phyloP scores from a whole-genome alignment of 1,140 invertebrate species.

The Nixonia krombeini region DNA sequence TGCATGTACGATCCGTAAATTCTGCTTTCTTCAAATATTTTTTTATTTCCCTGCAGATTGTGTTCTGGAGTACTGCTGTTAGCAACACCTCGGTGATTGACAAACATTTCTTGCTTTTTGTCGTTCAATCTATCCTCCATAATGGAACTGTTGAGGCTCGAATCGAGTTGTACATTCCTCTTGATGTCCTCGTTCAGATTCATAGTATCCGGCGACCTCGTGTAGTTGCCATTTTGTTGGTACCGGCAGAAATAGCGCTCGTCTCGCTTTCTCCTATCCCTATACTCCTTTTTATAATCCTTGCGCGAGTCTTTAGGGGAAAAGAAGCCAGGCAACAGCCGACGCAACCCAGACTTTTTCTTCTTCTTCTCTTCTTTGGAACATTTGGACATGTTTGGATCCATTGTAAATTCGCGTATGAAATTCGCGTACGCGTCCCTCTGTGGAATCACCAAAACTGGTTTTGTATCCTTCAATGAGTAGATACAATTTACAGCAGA shows the following conservation, averaged over 20 bases:
- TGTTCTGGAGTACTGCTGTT: slow-evolving; percentile 63
- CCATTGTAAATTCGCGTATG: slow-evolving; percentile 61
- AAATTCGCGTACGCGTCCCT: slow-evolving; percentile 64
- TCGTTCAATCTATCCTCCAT: slow-evolving; percentile 62
- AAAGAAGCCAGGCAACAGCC: slow-evolving; percentile 61
- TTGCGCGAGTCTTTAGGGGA: slow-evolving; percentile 65
- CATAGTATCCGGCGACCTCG: slow-evolving; percentile 64
- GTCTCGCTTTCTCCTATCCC: slow-evolving; percentile 58
- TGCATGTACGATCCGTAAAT: slow-evolving; percentile 17
- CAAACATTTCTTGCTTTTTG: slow-evolving; percentile 63
- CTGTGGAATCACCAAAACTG: slow-evolving; percentile 9
- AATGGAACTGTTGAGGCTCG: slow-evolving; percentile 59
- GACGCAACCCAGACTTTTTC: slow-evolving; percentile 58
- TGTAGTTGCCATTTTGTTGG: slow-evolving; percentile 66
- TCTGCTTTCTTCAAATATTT: slow-evolving; percentile 26
- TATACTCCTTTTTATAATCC: slow-evolving; percentile 60
- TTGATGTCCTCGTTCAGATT: slow-evolving; percentile 66
- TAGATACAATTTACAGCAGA: slow-evolving; percentile 4
- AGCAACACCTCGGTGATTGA: slow-evolving; percentile 55
- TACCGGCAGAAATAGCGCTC: slow-evolving; percentile 61
- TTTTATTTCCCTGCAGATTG: slow-evolving; percentile 49
- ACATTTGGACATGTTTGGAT: slow-evolving; percentile 41
- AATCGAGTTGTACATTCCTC: slow-evolving; percentile 63
- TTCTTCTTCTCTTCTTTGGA: slow-evolving; percentile 64
- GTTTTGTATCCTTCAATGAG: no score